phyloP scores from a whole-genome alignment of 2,797 vertebrate species.

The Astyanax mexicanus region DNA sequence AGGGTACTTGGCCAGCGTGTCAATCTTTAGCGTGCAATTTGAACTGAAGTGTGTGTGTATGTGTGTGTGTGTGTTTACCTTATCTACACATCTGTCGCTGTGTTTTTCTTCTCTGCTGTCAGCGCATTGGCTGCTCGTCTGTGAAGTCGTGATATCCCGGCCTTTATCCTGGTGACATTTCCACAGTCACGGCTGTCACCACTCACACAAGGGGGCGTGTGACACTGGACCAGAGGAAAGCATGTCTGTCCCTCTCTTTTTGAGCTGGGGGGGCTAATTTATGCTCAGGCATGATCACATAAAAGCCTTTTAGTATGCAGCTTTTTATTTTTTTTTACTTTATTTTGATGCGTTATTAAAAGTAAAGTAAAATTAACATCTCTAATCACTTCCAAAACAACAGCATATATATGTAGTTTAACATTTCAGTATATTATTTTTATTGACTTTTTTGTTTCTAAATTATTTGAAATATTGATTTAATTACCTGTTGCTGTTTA shows the following conservation, averaged over 20 bases:
- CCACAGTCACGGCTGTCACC: constrained; percentile 71
- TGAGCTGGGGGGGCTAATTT: constrained; percentile 37
- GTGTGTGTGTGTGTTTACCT: constrained; percentile 30
- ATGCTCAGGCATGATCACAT: constrained; percentile 8
- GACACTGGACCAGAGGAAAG: constrained; percentile 27
- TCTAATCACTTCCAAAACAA: no score
- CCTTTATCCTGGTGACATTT: constrained; percentile 76
- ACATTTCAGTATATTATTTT: no score
- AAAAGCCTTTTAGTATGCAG: not conserved
- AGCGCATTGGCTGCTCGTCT: constrained; percentile 15
- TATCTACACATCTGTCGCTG: constrained; percentile 43
- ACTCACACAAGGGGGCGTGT: constrained; percentile 43
- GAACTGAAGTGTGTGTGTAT: constrained; percentile 26
- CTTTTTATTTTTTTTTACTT: not conserved
- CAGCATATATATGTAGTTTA: no score
- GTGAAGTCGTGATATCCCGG: constrained; percentile 34
- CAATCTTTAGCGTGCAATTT: constrained; percentile 29
- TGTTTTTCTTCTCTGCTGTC: constrained; percentile 4
- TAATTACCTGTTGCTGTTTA: no score
- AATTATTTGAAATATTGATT: no score
- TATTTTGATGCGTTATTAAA: no score
- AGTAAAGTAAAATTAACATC: no score
- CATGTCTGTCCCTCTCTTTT: constrained; percentile 12
- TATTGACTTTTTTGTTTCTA: no score
- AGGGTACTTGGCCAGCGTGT: constrained; percentile 6